These are phyloP conservation scores for Lamellibrachia columna DNA, from an alignment of 2,888 invertebrate genomes.

Conservation along the genomic window DNA sequence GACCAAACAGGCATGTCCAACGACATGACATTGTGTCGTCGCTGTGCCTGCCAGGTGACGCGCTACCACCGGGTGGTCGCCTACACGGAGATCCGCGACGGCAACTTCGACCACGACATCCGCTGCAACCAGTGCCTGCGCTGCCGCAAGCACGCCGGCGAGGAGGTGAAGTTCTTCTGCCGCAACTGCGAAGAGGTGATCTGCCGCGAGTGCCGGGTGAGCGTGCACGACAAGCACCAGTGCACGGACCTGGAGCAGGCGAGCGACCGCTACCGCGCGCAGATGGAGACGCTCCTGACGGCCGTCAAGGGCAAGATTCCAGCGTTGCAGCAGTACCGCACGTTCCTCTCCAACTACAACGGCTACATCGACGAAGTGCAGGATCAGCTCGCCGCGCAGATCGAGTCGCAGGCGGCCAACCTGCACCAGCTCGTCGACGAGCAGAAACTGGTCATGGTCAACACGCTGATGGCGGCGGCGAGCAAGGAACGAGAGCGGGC, in stretches of 20 bases:
- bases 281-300: conserved; percentile 47
- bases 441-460: conserved; percentile 42
- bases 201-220: conserved; percentile 51
- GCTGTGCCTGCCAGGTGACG: conserved; percentile 42
- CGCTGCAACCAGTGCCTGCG: conserved; percentile 45
- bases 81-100: conserved; percentile 50
- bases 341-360: conserved; percentile 48
- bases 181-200: conserved; percentile 48
- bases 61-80: conserved; percentile 53
- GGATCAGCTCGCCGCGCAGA: conserved; percentile 37
- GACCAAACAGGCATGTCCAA: background rate
- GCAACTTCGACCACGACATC: conserved; percentile 55
- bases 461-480: conserved; percentile 26
- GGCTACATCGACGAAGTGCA: conserved; percentile 40
- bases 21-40: background rate
- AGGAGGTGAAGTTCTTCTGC: conserved; percentile 48
- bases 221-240: conserved; percentile 48
- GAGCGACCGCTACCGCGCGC: conserved; percentile 35
- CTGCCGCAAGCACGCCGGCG: conserved; percentile 47
- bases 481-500: conserved; percentile 35
- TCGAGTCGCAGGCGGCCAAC: conserved; percentile 48
- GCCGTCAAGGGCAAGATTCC: conserved; percentile 47
- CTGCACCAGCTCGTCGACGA: conserved; percentile 53
- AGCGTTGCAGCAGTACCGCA: conserved; percentile 46
- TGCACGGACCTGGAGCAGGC: conserved; percentile 34